These are phyloP conservation scores for Tetheella fluctuosa DNA, from an alignment of 2,888 invertebrate species.

Conservation along the genomic window DNA sequence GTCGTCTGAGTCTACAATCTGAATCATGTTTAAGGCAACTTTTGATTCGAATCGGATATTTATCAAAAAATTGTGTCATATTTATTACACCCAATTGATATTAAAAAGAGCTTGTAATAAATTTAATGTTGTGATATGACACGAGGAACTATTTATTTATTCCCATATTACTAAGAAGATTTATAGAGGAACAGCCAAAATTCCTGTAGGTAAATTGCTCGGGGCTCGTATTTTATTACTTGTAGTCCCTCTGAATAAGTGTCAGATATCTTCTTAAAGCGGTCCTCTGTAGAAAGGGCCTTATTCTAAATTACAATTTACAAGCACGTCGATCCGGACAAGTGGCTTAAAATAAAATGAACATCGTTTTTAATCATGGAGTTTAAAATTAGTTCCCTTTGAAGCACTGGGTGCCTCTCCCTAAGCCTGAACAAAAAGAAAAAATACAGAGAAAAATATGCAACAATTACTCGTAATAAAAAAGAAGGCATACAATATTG, in stretches of 20 bases:
- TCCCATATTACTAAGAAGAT: conserved; percentile 25
- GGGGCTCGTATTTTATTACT: conserved; percentile 40
- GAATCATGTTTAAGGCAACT: no score
- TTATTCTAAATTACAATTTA: conserved; percentile 54
- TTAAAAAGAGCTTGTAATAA: no score
- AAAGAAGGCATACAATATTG: conserved; percentile 43
- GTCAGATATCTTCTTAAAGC: conserved; percentile 42
- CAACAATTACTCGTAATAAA: conserved; percentile 47
- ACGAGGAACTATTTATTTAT: conserved; percentile 22
- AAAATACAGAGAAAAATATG: conserved; percentile 39
- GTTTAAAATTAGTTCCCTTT: conserved; percentile 66
- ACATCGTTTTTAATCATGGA: conserved; percentile 62
- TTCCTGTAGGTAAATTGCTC: conserved; percentile 33
- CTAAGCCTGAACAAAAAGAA: conserved; percentile 38
- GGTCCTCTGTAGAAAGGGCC: conserved; percentile 14
- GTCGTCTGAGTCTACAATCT: no score
- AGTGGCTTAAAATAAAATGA: conserved; percentile 56
- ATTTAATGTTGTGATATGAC: no score
- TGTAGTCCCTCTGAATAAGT: conserved; percentile 37
- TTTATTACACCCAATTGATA: no score
- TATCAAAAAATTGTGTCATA: no score
- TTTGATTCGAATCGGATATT: not conserved
- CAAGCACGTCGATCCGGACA: conserved; percentile 46
- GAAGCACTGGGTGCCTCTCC: conserved; percentile 41
- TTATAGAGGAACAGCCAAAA: conserved; percentile 24